A percentile compares a stretch with the other conserved stretches of the same genome.
Evolutionary conservation across 1,140 invertebrate species (phyloP).

Genomic region (Hyles vespertilio): DNA sequence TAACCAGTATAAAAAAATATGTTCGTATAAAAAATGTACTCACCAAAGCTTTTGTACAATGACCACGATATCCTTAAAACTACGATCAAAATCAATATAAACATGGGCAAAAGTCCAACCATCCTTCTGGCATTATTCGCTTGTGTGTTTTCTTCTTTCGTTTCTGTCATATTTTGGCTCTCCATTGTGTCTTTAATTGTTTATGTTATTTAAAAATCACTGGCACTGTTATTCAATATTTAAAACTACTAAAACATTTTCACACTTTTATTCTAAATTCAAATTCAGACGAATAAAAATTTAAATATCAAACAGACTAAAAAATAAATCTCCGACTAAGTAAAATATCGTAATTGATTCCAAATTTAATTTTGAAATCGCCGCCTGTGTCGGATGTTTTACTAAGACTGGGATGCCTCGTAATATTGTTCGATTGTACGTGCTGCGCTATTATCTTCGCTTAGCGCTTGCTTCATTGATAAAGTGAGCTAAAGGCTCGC

Average conservation of each 20-base stretch:
- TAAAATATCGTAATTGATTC: neutral
- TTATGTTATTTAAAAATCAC: too few relatives aligned
- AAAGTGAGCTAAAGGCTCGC: slow-evolving; percentile 9
- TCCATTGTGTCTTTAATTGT: slow-evolving; percentile 10
- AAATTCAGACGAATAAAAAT: too few relatives aligned
- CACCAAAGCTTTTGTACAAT: slow-evolving; percentile 24
- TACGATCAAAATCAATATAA: slow-evolving; percentile 17
- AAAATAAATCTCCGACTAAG: too few relatives aligned
- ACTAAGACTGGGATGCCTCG: slow-evolving; percentile 1
- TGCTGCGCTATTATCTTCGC: slow-evolving; percentile 1
- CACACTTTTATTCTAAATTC: too few relatives aligned
- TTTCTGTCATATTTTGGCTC: neutral
- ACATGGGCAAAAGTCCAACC: slow-evolving; percentile 21
- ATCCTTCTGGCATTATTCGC: slow-evolving; percentile 6
- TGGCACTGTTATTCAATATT: too few relatives aligned
- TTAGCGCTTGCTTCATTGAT: slow-evolving; percentile 14
- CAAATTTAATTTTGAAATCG: too few relatives aligned
- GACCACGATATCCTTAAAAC: slow-evolving; percentile 26
- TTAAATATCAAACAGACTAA: too few relatives aligned
- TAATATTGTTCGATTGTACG: slow-evolving; percentile 4
- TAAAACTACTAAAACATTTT: too few relatives aligned
- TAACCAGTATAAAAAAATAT: too few relatives aligned
- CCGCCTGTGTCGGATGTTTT: neutral
- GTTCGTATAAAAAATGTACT: too few relatives aligned
- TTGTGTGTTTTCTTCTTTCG: slow-evolving; percentile 1